Evolutionary conservation across 2,797 vertebrate genomes (phyloP), one percentile per base, ranked within the genome.

Genomic region (Enteromius fasciolatus): DNA sequence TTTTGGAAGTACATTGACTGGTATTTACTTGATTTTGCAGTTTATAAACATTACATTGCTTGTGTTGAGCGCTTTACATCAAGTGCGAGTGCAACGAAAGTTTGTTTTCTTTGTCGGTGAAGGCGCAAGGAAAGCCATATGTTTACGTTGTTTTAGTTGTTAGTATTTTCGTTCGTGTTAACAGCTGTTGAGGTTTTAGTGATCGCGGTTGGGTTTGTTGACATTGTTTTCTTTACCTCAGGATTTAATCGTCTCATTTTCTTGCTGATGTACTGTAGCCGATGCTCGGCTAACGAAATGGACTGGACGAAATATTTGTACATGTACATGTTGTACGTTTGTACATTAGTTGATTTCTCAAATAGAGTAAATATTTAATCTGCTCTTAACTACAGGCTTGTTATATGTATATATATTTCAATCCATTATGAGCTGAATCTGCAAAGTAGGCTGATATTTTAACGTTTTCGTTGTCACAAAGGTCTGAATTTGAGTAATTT

Each of bases 211-310:
- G 28, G 28, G 69, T 3, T 20, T n/a, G 11, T 83, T 76, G 41
- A 77, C 66, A 17, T 72, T 77, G 73, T 83, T 79, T 76, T 72
- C 15, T 78, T 82, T 83, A 86, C 82, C 70, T 82, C 81, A 84
- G 46, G 66, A 69, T 86, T 83, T 15, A 70, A 20, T 18, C 28
- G 18, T 33, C 72, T 76, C 28, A 57, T 82, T 78, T 85, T 82
- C 17, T 67, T 31, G 66, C 82, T 86, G 78, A 63, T 68, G 83
- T 82, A 67, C 68, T 52, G 36, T 82, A 63, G 59, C 18, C 23
- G 10, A 41, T n/a, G 64, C 64, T 74, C n/a, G 67, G 52, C 54
- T 74, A 36, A 23, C 59, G 1, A 50, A 66, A 81, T 18, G 2
- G 41, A 70, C 23, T 36, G 1, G 68, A 15, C 9, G 3, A 50